Evolutionary conservation across 2,888 invertebrate genomes (phyloP).

Genomic region (Drosophila monieri): DNA sequence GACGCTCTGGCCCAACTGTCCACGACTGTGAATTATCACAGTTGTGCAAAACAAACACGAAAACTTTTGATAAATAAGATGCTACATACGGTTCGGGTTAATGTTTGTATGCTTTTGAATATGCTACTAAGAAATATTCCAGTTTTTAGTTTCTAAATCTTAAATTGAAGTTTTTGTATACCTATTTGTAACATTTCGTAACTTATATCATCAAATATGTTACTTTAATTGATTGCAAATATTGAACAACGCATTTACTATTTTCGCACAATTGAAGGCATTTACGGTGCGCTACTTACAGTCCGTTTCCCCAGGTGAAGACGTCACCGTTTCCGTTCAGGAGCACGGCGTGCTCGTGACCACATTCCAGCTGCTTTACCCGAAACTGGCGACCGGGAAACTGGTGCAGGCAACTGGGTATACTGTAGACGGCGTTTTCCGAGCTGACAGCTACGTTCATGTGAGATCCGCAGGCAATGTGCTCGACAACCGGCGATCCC

Average conservation of each 20-base stretch:
- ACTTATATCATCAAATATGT: background rate
- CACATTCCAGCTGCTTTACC: conserved; percentile 88
- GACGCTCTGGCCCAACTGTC: conserved; percentile 93
- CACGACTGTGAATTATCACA: conserved; percentile 86
- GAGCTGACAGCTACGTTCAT: conserved; percentile 84
- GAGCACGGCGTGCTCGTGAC: conserved; percentile 91
- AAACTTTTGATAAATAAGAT: background rate
- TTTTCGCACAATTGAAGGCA: background rate
- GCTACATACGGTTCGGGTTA: background rate
- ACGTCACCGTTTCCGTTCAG: conserved; percentile 89
- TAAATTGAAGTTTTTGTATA: background rate
- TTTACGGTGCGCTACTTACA: conserved; percentile 85
- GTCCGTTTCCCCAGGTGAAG: conserved; percentile 93
- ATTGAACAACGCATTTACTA: background rate
- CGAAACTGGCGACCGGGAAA: conserved; percentile 85
- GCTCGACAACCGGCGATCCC: conserved; percentile 75
- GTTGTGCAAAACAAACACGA: background rate
- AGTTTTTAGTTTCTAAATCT: background rate
- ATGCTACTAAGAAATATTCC: no score
- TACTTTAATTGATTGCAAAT: background rate
- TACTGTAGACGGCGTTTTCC: conserved; percentile 86
- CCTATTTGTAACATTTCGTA: no score
- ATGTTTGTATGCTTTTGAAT: background rate
- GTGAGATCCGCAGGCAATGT: conserved; percentile 84
- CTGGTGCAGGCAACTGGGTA: conserved; percentile 86